These are phyloP conservation scores for Oncorhynchus kisutch DNA, from an alignment of 2,113 vertebrate genomes.

Conservation along the genomic window DNA sequence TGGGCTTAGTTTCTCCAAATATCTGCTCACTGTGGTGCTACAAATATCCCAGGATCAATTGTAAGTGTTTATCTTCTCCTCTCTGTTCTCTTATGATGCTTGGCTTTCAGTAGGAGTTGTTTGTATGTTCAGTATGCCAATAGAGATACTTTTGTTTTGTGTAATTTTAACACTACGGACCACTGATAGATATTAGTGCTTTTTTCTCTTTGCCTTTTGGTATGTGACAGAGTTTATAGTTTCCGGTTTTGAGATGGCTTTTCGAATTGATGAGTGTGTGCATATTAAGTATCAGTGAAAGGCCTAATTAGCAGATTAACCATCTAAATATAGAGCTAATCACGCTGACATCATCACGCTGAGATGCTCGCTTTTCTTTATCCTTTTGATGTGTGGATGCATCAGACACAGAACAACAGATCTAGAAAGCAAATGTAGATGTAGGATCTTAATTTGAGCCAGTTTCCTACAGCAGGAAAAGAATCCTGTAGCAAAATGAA, in stretches of 20 bases:
- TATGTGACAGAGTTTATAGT: constrained; percentile 9
- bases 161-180: constrained; percentile 8
- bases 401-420: background rate
- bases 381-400: constrained; percentile 33
- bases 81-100: constrained; percentile 11
- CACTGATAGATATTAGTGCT: constrained; percentile 7
- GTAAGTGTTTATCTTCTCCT: constrained; percentile 41
- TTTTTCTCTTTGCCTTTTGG: background rate
- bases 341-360: constrained; percentile 19
- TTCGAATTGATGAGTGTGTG: constrained; percentile 2
- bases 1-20: constrained; percentile 69
- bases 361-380: constrained; percentile 2
- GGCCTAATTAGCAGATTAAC: constrained; percentile 13
- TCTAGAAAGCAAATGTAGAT: background rate
- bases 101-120: constrained; percentile 14
- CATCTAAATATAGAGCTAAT: constrained; percentile 28
- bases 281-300: constrained; percentile 7
- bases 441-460: too few species aligned
- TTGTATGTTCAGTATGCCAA: constrained; percentile 37
- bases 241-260: constrained; percentile 13
- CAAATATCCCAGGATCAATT: constrained; percentile 55
- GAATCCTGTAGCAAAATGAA: too few species aligned
- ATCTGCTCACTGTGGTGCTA: constrained; percentile 52
- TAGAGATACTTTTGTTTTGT: constrained; percentile 11
- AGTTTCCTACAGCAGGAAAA: too few species aligned